Evolutionary conservation across 1,140 invertebrate genomes (phyloP), one percentile per base, ranked within the genome.

Genomic region (Tetragnatha versicolor): DNA sequence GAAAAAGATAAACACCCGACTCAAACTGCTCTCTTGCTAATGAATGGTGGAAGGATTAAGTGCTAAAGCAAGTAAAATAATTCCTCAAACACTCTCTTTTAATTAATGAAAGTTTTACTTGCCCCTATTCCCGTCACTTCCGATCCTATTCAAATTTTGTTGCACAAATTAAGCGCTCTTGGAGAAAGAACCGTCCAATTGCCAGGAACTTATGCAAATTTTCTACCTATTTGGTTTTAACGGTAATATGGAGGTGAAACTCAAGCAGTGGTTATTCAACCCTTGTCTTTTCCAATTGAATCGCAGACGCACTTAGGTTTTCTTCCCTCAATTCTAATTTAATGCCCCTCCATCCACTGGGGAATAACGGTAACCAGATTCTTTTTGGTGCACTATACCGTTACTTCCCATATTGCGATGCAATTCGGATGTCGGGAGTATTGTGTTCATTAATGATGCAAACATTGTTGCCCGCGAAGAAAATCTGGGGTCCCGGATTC

Each of bases 401-500:
- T 58, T 20, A 33, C 29, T 33, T 14, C 20, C 14, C 29, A 12
- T 33, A 58, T 58, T 58, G 14, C 35, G 31, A 33, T n/a, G 55
- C 35, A 58, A 58, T 58, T 58, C 5, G 55, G 55, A 33, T 58
- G 55, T 58, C 55, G 35, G 35, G 55, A 17, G 55, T 31, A 33
- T 58, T 58, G 55, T 6, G 35, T 58, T 58, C 55, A 58, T 58
- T 58, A 58, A 58, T 58, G 29, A n/a, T 33, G 55, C 55, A 58
- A 58, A 58, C 20, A 58, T 33, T n/a, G 55, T 33, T 58, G 55
- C 55, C 20, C 55, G n/a, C n/a, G n/a, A n/a, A n/a, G n/a, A n/a
- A n/a, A n/a, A n/a, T n/a, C n/a, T n/a, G n/a, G n/a, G n/a, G n/a
- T n/a, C n/a, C n/a, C n/a, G n/a, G n/a, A n/a, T n/a, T n/a, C n/a